Conservation (phyloP, 2,797 vertebrate genomes). For the Chloroceryle amazona region DNA sequence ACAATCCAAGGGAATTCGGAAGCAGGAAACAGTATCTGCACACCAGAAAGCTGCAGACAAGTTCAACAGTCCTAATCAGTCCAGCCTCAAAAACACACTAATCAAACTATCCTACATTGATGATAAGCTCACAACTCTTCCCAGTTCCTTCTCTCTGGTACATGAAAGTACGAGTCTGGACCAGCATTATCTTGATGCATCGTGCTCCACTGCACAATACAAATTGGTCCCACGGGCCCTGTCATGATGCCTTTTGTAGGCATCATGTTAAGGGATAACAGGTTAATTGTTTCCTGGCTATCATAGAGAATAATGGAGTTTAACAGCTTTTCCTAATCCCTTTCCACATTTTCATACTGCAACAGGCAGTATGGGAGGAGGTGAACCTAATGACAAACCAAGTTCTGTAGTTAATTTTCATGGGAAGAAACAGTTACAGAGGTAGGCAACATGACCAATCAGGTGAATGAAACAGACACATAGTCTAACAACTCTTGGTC, state of each 20-base stretch:
- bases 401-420: not conserved
- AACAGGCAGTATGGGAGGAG: not conserved
- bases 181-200: not conserved
- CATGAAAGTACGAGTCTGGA: not conserved
- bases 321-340: not conserved
- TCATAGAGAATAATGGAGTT: not conserved
- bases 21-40: not conserved
- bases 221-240: not conserved
- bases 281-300: constrained; percentile 15
- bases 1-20: not conserved
- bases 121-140: not conserved
- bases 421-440: not conserved
- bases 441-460: accelerated
- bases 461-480: not conserved
- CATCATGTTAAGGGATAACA: not conserved
- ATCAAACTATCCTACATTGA: not conserved
- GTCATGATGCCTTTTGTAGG: not conserved
- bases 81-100: not conserved
- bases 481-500: not conserved
- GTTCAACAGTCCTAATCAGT: not conserved
- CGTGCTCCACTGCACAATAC: not conserved
- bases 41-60: not conserved
- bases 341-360: not conserved
- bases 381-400: not conserved
- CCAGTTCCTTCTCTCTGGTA: not conserved